A percentile compares a stretch with the other conserved stretches of the same genome.
These are phyloP conservation scores for Acleris laterana DNA, from an alignment of 2,888 invertebrate species.

Conservation along the genomic window DNA sequence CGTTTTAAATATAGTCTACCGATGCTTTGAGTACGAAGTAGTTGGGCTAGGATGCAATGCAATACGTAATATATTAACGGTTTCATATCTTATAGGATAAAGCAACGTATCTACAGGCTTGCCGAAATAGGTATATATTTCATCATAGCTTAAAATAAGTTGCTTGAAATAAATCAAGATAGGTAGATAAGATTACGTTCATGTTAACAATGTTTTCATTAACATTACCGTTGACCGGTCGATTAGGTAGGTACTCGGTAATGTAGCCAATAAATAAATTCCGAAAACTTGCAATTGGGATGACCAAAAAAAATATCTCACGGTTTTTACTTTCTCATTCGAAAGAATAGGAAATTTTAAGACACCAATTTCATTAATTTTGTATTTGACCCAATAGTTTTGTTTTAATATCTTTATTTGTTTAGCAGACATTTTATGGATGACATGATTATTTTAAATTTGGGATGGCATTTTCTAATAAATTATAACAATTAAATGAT, in stretches of 20 bases:
- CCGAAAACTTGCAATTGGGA: background rate
- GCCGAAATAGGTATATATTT: too few species aligned
- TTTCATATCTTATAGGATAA: background rate
- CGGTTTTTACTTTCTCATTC: too few species aligned
- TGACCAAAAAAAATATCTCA: too few species aligned
- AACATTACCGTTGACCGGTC: background rate
- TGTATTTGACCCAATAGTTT: too few species aligned
- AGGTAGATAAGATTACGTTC: background rate
- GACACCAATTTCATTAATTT: too few species aligned
- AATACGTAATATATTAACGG: background rate
- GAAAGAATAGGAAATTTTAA: too few species aligned
- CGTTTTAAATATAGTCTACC: constrained; percentile 22
- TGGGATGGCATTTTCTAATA: too few species aligned
- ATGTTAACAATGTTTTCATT: constrained; percentile 14
- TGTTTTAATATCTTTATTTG: too few species aligned
- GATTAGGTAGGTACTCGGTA: background rate
- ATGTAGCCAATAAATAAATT: constrained; percentile 9
- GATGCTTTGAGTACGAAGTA: constrained; percentile 2
- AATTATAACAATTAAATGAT: too few species aligned
- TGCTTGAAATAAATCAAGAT: background rate
- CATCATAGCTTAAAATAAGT: background rate
- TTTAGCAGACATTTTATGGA: too few species aligned
- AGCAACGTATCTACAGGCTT: too few species aligned
- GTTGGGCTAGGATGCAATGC: background rate
- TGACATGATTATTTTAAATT: too few species aligned